phyloP scores from a whole-genome alignment of 2,113 vertebrate genomes.

The Vimba vimba region DNA sequence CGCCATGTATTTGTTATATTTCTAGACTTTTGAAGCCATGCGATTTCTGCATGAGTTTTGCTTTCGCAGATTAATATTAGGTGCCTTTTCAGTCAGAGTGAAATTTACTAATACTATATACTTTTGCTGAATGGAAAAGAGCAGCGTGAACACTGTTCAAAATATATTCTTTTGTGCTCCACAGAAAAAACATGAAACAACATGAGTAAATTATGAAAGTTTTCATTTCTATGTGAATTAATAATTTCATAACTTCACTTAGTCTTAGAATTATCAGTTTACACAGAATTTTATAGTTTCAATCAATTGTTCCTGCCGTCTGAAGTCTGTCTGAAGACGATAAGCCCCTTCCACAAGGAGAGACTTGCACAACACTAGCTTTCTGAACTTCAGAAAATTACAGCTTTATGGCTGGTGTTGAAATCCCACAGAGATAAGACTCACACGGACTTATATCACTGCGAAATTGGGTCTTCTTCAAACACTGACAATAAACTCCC shows the following conservation, averaged over 20 bases:
- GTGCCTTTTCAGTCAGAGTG: background rate
- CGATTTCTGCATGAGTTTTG: background rate
- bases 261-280: background rate
- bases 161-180: background rate
- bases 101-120: background rate
- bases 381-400: constrained; percentile 6
- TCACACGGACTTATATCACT: background rate
- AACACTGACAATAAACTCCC: constrained; percentile 38
- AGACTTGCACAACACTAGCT: constrained; percentile 10
- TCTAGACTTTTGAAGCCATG: background rate
- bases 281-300: background rate
- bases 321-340: constrained; percentile 1
- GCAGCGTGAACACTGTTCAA: background rate
- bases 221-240: background rate
- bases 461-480: constrained; percentile 36
- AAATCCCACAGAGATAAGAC: constrained; percentile 47
- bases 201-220: background rate
- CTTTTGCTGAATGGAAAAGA: background rate
- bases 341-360: constrained; percentile 10
- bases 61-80: background rate
- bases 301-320: background rate
- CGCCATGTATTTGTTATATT: background rate
- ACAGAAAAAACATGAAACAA: background rate
- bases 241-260: background rate
- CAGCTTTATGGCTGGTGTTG: constrained; percentile 50